Evolutionary conservation across 2,113 vertebrate species (phyloP).

Genomic region (Grammomys surdaster): DNA sequence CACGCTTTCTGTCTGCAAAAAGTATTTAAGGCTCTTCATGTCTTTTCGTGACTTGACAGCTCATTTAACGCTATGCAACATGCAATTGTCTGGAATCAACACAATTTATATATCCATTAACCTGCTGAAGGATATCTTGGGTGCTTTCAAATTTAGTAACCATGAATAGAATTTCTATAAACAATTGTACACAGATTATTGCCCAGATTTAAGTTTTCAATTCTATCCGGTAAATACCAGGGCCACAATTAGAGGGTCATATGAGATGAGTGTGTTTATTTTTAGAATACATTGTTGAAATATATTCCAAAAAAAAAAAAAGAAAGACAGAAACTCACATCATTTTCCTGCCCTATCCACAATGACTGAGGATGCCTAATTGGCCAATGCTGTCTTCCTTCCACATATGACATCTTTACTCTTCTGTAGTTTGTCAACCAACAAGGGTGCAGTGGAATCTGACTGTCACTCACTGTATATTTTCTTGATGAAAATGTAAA

Average conservation of each 20-base stretch:
- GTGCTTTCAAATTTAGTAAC: neutral
- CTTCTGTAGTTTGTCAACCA: neutral
- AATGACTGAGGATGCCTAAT: neutral
- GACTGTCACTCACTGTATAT: neutral
- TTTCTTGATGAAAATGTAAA: neutral
- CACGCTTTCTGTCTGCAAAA: neutral
- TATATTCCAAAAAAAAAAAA: neutral
- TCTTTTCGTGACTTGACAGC: neutral
- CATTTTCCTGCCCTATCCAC: neutral
- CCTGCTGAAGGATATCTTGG: neutral
- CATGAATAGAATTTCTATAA: neutral
- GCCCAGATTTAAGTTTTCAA: neutral
- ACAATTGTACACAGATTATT: neutral
- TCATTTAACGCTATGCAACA: neutral
- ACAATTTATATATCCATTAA: neutral
- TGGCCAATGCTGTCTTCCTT: neutral
- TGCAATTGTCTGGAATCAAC: neutral
- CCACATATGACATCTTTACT: neutral
- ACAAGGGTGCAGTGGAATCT: neutral
- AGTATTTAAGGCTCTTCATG: neutral
- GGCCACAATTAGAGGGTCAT: neutral
- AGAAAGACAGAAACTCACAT: too few relatives aligned
- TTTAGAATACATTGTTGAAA: neutral
- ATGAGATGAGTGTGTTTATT: neutral
- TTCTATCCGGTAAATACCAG: neutral